phyloP scores from a whole-genome alignment of 2,888 invertebrate genomes.

The Himalopsyche kuldschensis region DNA sequence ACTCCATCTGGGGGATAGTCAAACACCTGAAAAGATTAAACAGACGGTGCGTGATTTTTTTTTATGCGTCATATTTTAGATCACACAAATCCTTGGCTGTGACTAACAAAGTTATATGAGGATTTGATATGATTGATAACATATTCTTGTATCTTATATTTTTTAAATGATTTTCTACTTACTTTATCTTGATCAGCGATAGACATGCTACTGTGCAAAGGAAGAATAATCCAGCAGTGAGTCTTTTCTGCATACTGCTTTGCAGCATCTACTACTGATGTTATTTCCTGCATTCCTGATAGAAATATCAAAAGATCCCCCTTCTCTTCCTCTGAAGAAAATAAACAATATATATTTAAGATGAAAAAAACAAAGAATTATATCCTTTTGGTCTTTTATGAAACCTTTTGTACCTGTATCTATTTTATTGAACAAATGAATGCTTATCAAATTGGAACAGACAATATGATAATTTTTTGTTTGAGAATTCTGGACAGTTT shows the following conservation, averaged over 20 bases:
- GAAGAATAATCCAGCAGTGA: slow-evolving; percentile 87
- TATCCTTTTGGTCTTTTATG: slow-evolving; percentile 15
- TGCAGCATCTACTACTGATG: slow-evolving; percentile 82
- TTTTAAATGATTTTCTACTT: neutral
- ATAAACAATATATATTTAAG: slow-evolving; percentile 1
- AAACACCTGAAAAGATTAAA: slow-evolving; percentile 68
- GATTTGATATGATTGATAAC: neutral
- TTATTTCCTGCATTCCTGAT: slow-evolving; percentile 93
- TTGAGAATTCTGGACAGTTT: too few species aligned
- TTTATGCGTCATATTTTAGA: too few species aligned
- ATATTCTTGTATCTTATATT: neutral
- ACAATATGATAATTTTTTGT: too few species aligned
- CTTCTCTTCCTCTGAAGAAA: slow-evolving; percentile 68
- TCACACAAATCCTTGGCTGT: neutral
- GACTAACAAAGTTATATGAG: neutral
- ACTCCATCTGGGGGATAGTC: slow-evolving; percentile 93
- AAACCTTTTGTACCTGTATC: too few species aligned
- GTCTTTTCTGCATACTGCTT: slow-evolving; percentile 76
- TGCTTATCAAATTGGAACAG: too few species aligned
- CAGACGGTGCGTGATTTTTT: too few species aligned
- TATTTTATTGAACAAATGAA: too few species aligned
- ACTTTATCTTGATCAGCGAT: slow-evolving; percentile 96
- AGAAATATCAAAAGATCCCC: slow-evolving; percentile 95
- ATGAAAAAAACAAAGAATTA: slow-evolving; percentile 12
- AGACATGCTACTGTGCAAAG: slow-evolving; percentile 90